Conservation (phyloP, 1,140 invertebrate genomes). For the Littorina saxatilis region DNA sequence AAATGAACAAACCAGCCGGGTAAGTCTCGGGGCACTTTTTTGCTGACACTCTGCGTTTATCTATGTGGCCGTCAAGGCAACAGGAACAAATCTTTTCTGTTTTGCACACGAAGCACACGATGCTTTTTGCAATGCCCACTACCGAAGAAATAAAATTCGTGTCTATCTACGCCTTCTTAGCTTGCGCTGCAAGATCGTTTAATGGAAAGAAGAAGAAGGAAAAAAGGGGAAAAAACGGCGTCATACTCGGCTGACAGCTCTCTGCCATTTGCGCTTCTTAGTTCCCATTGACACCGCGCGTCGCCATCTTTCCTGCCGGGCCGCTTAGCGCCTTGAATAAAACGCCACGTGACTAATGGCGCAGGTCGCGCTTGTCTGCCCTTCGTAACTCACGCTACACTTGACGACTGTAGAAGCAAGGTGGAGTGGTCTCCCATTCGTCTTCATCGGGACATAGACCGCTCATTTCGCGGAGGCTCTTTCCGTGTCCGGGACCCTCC, state of each 20-base stretch:
- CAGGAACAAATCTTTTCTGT: too few relatives aligned
- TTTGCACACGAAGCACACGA: too few relatives aligned
- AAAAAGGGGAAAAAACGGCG: neutral
- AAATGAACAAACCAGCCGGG: too few relatives aligned
- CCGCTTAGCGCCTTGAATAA: slow-evolving; percentile 6
- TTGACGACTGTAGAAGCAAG: neutral
- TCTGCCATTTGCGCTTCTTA: neutral
- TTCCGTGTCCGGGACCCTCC: neutral
- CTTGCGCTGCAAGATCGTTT: too few relatives aligned
- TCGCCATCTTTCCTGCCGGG: neutral
- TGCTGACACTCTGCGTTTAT: too few relatives aligned
- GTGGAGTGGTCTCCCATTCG: neutral
- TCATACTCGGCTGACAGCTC: neutral
- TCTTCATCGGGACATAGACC: neutral
- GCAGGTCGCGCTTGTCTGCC: slow-evolving; percentile 3
- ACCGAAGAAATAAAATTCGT: too few relatives aligned
- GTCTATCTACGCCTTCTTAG: too few relatives aligned
- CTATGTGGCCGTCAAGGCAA: too few relatives aligned
- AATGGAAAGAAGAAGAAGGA: too few relatives aligned
- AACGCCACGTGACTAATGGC: neutral
- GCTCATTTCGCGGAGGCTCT: neutral
- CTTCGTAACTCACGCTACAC: neutral
- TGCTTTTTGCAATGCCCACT: too few relatives aligned
- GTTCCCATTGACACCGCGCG: neutral
- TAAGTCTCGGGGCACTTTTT: too few relatives aligned